phyloP scores from a whole-genome alignment of 2,888 invertebrate species.

The Phania funesta region DNA sequence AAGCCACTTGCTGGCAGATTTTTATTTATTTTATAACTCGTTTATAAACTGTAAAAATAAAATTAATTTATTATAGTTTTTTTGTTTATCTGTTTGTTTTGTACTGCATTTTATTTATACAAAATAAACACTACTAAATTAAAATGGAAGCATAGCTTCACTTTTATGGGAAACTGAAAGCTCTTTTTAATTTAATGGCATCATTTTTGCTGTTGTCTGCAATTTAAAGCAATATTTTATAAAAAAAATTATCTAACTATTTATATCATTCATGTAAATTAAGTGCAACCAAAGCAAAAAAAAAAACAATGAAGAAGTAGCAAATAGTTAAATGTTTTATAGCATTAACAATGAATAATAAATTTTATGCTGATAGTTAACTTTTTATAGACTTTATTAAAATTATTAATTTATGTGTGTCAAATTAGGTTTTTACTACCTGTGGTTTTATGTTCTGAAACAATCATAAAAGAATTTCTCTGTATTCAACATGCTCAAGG shows the following conservation, averaged over 20 bases:
- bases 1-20: neutral
- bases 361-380: neutral
- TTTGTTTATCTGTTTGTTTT: neutral
- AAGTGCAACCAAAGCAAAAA: neutral
- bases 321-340: neutral
- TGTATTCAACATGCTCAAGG: constrained; percentile 12
- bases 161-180: too few species aligned
- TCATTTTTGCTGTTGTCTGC: neutral
- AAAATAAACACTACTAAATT: constrained; percentile 40
- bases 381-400: constrained; percentile 27
- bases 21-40: constrained; percentile 38
- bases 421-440: neutral
- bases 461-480: neutral
- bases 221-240: constrained; percentile 11
- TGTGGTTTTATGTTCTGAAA: neutral
- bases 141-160: constrained; percentile 20
- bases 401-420: constrained; percentile 28
- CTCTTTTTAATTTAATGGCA: neutral
- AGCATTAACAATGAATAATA: constrained; percentile 2
- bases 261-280: constrained; percentile 3
- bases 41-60: constrained; percentile 31
- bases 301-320: too few species aligned
- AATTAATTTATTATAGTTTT: too few species aligned
- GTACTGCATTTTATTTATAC: constrained; percentile 9
- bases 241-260: constrained; percentile 31